Percentiles rank a stretch among this genome's conserved stretches.
phyloP scores from a whole-genome alignment of 2,113 vertebrate genomes.

The Lamprotornis superbus region DNA sequence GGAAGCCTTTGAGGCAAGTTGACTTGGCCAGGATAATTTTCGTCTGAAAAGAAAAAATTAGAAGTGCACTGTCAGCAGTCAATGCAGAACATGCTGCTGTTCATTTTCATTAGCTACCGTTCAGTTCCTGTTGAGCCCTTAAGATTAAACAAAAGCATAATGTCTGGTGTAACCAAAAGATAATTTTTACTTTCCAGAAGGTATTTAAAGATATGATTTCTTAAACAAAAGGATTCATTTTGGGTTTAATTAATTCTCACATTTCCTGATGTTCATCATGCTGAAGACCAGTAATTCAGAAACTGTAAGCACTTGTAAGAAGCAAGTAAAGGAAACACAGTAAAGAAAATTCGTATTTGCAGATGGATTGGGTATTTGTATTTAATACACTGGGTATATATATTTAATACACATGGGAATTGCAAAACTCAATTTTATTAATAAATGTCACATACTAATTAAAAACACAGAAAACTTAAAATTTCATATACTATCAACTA shows the following conservation, averaged over 20 bases:
- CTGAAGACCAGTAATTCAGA: neutral
- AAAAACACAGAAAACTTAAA: neutral
- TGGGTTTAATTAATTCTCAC: neutral
- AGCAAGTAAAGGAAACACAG: neutral
- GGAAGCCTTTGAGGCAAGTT: slow-evolving; percentile 85
- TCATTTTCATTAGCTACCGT: neutral
- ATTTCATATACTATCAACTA: neutral
- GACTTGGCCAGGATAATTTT: neutral
- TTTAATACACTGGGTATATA: neutral
- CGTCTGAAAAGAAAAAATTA: neutral
- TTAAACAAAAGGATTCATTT: neutral
- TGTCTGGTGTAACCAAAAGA: neutral
- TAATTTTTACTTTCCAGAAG: neutral
- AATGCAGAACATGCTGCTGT: neutral
- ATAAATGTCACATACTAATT: neutral
- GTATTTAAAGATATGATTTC: neutral
- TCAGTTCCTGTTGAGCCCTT: neutral
- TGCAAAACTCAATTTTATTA: neutral
- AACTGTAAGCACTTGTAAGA: neutral
- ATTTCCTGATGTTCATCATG: neutral
- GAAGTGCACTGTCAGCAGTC: neutral
- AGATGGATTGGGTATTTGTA: neutral
- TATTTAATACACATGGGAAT: neutral
- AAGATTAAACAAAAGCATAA: neutral
- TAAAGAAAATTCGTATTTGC: neutral